Evolutionary conservation across 2,113 vertebrate species (phyloP).

Genomic region (Anhinga rufa): DNA sequence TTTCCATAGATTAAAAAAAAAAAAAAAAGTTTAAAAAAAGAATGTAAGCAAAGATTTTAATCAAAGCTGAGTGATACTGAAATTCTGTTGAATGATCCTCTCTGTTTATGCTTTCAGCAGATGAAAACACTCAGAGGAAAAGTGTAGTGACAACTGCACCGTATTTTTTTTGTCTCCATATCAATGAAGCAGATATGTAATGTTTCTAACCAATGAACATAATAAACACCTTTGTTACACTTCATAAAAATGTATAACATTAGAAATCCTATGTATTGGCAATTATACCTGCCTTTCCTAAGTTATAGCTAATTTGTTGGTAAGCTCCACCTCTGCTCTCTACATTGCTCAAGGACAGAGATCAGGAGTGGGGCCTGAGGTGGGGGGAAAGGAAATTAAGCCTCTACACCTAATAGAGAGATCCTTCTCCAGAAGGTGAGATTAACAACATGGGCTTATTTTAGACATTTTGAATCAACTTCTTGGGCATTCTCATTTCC

Average conservation of each 20-base stretch:
- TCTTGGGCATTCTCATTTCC: not conserved
- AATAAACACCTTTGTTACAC: not conserved
- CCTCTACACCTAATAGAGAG: not conserved
- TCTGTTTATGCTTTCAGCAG: constrained; percentile 22
- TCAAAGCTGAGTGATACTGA: not conserved
- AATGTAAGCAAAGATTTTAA: constrained; percentile 23
- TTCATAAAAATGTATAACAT: not conserved
- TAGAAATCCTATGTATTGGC: not conserved
- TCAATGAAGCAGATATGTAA: not conserved
- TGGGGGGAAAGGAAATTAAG: not conserved
- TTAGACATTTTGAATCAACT: not conserved
- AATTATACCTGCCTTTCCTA: not conserved
- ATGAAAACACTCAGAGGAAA: not conserved
- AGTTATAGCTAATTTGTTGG: not conserved
- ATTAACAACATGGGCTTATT: not conserved
- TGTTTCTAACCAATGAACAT: not conserved
- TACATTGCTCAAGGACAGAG: not conserved
- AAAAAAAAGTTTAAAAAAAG: not conserved
- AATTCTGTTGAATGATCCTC: not conserved
- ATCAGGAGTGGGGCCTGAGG: not conserved
- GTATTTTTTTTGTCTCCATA: not conserved
- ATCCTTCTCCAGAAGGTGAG: not conserved
- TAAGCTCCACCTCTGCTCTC: not conserved
- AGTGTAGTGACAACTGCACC: not conserved
- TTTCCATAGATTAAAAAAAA: not conserved